A percentile compares a stretch with the other conserved stretches of the same genome.
phyloP scores from a whole-genome alignment of 2,113 vertebrate species.

The Notiomystis cincta region DNA sequence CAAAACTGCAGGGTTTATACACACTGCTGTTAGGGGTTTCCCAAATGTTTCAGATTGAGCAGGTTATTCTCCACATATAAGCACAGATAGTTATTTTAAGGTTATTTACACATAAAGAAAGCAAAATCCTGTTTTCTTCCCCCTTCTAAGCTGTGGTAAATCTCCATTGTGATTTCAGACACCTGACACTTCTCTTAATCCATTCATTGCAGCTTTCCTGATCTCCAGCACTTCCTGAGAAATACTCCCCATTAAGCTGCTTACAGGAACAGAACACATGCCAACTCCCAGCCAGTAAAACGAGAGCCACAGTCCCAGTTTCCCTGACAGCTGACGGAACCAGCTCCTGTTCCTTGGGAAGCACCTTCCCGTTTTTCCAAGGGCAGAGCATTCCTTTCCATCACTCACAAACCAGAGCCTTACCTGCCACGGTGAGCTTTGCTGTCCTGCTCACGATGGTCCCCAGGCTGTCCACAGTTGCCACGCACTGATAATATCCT shows the following conservation, averaged over 20 bases:
- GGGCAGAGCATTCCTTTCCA: rapidly evolving
- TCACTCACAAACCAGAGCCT: not conserved
- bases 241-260: not conserved
- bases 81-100: not conserved
- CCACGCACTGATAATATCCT: conserved; percentile 94
- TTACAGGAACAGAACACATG: not conserved
- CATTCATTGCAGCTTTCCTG: not conserved
- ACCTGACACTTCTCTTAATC: not conserved
- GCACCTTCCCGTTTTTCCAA: rapidly evolving
- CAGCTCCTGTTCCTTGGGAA: rapidly evolving
- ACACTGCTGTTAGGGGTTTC: not conserved
- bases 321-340: not conserved
- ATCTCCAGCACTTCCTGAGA: not conserved
- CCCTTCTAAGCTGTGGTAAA: not conserved
- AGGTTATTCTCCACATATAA: not conserved
- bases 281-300: not conserved
- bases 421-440: conserved; percentile 88
- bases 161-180: not conserved
- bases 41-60: not conserved
- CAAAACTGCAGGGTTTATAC: not conserved
- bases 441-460: conserved; percentile 92
- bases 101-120: not conserved
- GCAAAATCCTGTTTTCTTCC: not conserved
- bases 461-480: conserved; percentile 90
- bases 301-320: not conserved